Base-by-base conservation (phyloP, 2,113 vertebrate genomes). In the Archocentrus centrarchus region DNA sequence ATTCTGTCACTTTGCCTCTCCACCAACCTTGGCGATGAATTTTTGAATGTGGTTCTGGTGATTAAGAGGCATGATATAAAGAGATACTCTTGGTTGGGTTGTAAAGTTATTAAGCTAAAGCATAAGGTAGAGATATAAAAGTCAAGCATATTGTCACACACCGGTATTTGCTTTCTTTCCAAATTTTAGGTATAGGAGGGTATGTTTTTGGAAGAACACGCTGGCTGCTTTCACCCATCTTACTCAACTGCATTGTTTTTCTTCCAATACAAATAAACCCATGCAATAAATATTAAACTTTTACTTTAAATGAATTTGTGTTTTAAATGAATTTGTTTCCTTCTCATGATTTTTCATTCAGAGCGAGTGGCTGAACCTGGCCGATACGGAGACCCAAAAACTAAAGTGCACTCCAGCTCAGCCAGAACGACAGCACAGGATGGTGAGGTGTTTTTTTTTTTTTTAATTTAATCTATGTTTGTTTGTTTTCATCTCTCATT, bases 401-500 rank as follows among this genome's bases (percentile, higher is more conserved):
- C 78, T 62, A 86, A 86, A 90, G 61, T 77, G 66, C 91, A 89
- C 75, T 66, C 89, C 0, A 75, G 80, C 61, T 75, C 84, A n/a
- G 73, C 66, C 80, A 93, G 87, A 81, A 89, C 77, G 59, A 76
- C 83, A 6, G 44, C 44, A 63, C 92, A 90, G n/a, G 92, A 92
- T 27, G 93, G 91, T 94, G 85, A 94, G 92, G 84, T 70, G 58
- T 24, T 58, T 44, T 60, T 41, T 50, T 39, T 55, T 58, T 13
- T 75, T 15, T 39, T n/a, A 2, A 44, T 60, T 55, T n/a, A 55
- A 13, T 68, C n/a, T 66, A 22, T 58, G 35, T 7, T 53, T 53
- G 11, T 32, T 53, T 20, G 50, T 32, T 47, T 73, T 32, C 11
- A 11, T 44, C 44, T 68, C 27, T 13, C 47, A 3, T 70, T 30